These are phyloP conservation scores for Athetis lepigone DNA, from an alignment of 2,888 invertebrate genomes.

Conservation along the genomic window DNA sequence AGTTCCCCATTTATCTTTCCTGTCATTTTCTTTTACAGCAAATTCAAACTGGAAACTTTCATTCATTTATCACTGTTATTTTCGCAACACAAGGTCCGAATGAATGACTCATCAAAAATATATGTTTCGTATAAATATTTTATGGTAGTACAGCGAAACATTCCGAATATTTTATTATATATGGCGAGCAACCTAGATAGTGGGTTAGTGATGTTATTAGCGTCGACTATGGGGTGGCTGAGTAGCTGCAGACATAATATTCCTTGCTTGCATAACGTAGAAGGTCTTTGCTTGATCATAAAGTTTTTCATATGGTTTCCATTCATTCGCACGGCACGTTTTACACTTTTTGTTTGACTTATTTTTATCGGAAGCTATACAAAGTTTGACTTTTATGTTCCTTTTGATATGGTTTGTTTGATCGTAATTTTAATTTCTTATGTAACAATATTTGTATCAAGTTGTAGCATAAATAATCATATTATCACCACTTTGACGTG, in stretches of 20 bases:
- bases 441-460: too few species aligned
- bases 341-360: background rate
- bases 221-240: constrained; percentile 31
- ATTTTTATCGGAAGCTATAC: background rate
- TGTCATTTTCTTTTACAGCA: constrained; percentile 41
- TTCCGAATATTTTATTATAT: constrained; percentile 49
- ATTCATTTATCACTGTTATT: constrained; percentile 43
- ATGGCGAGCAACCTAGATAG: constrained; percentile 14
- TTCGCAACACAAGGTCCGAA: constrained; percentile 28
- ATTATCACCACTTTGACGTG: background rate
- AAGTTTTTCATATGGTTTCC: constrained; percentile 62
- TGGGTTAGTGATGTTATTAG: constrained; percentile 33
- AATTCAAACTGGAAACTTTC: constrained; percentile 43
- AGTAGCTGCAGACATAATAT: constrained; percentile 67
- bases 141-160: constrained; percentile 14
- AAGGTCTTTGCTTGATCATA: constrained; percentile 70
- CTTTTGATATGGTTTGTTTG: background rate
- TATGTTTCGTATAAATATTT: constrained; percentile 48
- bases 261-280: constrained; percentile 70
- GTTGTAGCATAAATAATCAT: background rate
- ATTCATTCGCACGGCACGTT: constrained; percentile 60
- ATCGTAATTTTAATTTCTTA: background rate
- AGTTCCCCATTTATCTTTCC: constrained; percentile 41
- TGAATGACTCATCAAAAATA: constrained; percentile 47
- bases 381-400: constrained; percentile 13